These are phyloP conservation scores for Muschampia plurimacula DNA, from an alignment of 2,888 invertebrate genomes.

Conservation along the genomic window DNA sequence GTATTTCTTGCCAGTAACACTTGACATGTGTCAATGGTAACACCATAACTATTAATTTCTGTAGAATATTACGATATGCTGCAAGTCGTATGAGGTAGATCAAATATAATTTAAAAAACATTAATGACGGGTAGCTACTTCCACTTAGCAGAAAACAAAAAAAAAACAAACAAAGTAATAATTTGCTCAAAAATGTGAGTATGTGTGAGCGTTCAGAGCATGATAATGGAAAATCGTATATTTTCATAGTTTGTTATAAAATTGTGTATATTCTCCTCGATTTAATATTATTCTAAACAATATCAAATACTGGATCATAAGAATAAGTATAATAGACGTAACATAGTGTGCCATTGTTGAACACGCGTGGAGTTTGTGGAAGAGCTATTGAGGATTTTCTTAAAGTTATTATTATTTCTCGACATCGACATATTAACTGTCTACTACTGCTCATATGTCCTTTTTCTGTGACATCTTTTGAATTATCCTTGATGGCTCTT, in stretches of 20 bases:
- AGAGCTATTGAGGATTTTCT: conserved; percentile 8
- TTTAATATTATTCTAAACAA: conserved; percentile 53
- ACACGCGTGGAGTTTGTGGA: conserved; percentile 35
- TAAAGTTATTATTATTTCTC: neutral
- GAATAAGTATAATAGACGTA: conserved; percentile 48
- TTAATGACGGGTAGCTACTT: conserved; percentile 58
- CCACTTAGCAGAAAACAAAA: conserved; percentile 45
- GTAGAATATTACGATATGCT: conserved; percentile 50
- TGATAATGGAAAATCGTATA: conserved; percentile 55
- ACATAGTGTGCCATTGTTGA: conserved; percentile 59
- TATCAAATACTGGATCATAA: conserved; percentile 65
- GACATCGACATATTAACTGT: neutral
- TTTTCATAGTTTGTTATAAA: conserved; percentile 65
- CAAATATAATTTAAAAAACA: conserved; percentile 51
- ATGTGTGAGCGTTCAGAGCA: conserved; percentile 49
- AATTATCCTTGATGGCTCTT: conserved; percentile 18
- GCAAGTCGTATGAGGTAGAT: conserved; percentile 62
- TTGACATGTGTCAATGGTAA: conserved; percentile 36
- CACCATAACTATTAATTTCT: conserved; percentile 18
- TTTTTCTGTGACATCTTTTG: neutral
- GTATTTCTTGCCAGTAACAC: conserved; percentile 50
- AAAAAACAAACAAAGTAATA: conserved; percentile 22
- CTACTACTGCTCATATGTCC: neutral
- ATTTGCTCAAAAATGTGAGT: conserved; percentile 52
- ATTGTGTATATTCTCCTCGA: conserved; percentile 57